phyloP scores from a whole-genome alignment of 2,888 invertebrate genomes.

The Torymus aiolomorphi region DNA sequence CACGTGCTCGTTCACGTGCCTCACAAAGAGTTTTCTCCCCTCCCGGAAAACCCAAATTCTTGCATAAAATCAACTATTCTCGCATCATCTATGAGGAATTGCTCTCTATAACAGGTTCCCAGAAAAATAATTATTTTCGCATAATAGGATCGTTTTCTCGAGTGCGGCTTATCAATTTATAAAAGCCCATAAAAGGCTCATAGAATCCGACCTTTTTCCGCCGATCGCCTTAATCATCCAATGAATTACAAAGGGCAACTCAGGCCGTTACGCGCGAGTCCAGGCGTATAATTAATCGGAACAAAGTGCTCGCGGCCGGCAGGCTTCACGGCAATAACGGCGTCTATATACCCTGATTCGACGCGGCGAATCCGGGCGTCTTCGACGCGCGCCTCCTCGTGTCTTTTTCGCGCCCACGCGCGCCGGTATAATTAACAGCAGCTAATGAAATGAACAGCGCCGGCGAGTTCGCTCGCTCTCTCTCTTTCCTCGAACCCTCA shows the following conservation, averaged over 20 bases:
- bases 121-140: no score
- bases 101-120: no score
- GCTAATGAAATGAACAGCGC: slow-evolving; percentile 54
- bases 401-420: slow-evolving; percentile 33
- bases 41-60: no score
- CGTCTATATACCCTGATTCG: background rate
- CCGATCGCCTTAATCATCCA: slow-evolving; percentile 1
- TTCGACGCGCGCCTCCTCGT: background rate
- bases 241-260: slow-evolving; percentile 28
- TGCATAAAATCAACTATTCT: no score
- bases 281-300: slow-evolving; percentile 28
- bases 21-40: no score
- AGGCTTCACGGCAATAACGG: background rate
- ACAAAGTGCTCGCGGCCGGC: background rate
- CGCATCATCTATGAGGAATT: no score
- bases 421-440: slow-evolving; percentile 51
- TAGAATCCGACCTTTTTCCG: background rate
- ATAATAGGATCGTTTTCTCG: no score
- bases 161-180: no score
- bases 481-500: slow-evolving; percentile 35
- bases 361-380: no score
- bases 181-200: no score
- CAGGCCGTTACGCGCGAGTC: background rate
- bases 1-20: no score
- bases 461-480: background rate